Conservation (phyloP, 1,140 invertebrate genomes). For the Zaprionus ghesquierei region DNA sequence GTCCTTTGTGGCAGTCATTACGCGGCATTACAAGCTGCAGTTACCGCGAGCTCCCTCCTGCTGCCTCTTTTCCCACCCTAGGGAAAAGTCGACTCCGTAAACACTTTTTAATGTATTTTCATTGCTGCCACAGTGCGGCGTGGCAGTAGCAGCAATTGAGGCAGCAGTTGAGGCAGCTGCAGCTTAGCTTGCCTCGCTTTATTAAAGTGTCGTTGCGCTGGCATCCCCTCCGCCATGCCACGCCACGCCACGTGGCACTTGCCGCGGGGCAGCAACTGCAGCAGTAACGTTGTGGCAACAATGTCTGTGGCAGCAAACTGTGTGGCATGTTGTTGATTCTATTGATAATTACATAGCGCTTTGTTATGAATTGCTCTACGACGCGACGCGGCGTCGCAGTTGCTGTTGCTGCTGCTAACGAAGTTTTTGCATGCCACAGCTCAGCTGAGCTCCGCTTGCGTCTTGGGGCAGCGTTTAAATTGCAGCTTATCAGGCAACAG, state of each 20-base stretch:
- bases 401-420: no score
- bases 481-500: constrained; percentile 67
- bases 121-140: constrained; percentile 19
- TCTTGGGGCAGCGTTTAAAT: constrained; percentile 55
- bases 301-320: constrained; percentile 16
- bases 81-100: constrained; percentile 29
- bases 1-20: constrained; percentile 23
- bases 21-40: constrained; percentile 43
- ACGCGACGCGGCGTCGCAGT: constrained; percentile 2
- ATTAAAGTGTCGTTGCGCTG: constrained; percentile 47
- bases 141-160: background rate
- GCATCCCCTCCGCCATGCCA: constrained; percentile 1
- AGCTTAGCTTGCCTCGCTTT: constrained; percentile 32
- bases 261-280: constrained; percentile 16
- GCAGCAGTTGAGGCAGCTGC: constrained; percentile 19
- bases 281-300: constrained; percentile 3
- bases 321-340: constrained; percentile 62
- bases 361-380: constrained; percentile 66
- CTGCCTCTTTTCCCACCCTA: background rate
- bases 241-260: constrained; percentile 7
- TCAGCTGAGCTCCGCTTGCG: constrained; percentile 8
- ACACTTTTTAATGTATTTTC: constrained; percentile 65
- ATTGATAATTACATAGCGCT: constrained; percentile 75
- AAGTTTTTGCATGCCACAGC: constrained; percentile 59
- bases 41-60: constrained; percentile 4